Base-by-base conservation (phyloP, 2,888 invertebrate species). In the Acleris literana region DNA sequence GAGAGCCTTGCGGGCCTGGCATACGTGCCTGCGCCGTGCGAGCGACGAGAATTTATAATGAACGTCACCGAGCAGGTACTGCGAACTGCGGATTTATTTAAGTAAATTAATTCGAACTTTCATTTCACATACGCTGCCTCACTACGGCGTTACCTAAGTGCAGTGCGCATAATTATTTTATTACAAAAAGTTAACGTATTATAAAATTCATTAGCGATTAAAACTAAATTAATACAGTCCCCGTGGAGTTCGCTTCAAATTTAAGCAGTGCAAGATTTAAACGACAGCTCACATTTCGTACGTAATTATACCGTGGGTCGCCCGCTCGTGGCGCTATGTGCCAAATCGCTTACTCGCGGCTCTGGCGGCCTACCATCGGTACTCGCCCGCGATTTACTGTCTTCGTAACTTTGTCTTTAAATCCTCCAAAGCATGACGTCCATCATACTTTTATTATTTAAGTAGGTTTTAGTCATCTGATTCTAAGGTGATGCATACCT, bases 301-400 rank as follows among this genome's bases (percentile, higher is more conserved):
- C 87, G 88, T 90, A 90, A 90, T 91, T 91, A 91, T 88, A 80
- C 82, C 83, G 85, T 77, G 86, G 85, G 80, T 83, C 81, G 84
- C 80, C 81, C 81, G 81, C 78, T 79, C 79, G 82, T 83, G 79
- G 88, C 85, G 88, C 88, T 84, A 87, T 88, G 90, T 90, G 89
- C 90, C 89, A 90, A 91, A 90, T 89, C 91, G 90, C 88, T 90
- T 90, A 88, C 85, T 89, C 88, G 88, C 86, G 83, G 80, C 83
- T 80, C 82, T 76, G 74, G 70, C 74, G 77, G 76, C 70, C 79
- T 85, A 89, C 87, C 79, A 81, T 77, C 76, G 82, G 79, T 76
- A 74, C 68, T 44, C 60, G 57, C 53, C 16, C 11, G 44, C 9
- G 52, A 46, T 53, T 46, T 18, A 13, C 33, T 49, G 33, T 49